Percentiles rank a stretch among this genome's conserved stretches.
Conservation (phyloP, 2,888 invertebrate genomes). For the Morpho deidamia region DNA sequence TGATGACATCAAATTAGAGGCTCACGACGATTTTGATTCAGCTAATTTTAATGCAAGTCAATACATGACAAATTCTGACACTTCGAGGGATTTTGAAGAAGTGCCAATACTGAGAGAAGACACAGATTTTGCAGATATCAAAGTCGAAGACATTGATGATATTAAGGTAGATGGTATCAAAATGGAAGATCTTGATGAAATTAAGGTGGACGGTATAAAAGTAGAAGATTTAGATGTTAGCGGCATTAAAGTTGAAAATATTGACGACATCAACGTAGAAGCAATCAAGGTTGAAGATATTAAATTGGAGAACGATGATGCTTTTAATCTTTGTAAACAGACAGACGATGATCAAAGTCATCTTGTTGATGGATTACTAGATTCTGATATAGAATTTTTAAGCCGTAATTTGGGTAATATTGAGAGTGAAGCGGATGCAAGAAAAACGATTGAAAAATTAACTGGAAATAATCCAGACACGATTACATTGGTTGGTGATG, state of each 20-base stretch:
- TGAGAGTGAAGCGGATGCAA: slow-evolving; percentile 71
- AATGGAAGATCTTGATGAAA: slow-evolving; percentile 61
- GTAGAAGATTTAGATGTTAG: slow-evolving; percentile 60
- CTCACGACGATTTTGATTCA: slow-evolving; percentile 54
- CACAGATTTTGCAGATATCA: slow-evolving; percentile 64
- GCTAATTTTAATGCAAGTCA: slow-evolving; percentile 61
- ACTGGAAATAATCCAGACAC: slow-evolving; percentile 70
- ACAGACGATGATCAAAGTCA: slow-evolving; percentile 53
- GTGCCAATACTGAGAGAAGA: slow-evolving; percentile 61
- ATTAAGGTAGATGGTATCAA: slow-evolving; percentile 67
- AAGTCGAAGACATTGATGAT: slow-evolving; percentile 69
- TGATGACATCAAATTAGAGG: slow-evolving; percentile 62
- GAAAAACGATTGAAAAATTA: slow-evolving; percentile 72
- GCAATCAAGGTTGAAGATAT: slow-evolving; percentile 66
- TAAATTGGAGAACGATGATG: slow-evolving; percentile 61
- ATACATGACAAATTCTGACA: slow-evolving; percentile 53
- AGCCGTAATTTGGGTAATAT: slow-evolving; percentile 70
- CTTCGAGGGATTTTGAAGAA: slow-evolving; percentile 57
- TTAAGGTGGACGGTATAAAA: slow-evolving; percentile 63
- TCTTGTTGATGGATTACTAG: slow-evolving; percentile 65
- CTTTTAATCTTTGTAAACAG: slow-evolving; percentile 59
- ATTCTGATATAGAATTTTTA: slow-evolving; percentile 72
- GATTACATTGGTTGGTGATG: slow-evolving; percentile 66
- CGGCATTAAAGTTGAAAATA: slow-evolving; percentile 61
- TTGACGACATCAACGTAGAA: slow-evolving; percentile 58